Evolutionary conservation across 1,140 invertebrate species (phyloP), one percentile per base, ranked within the genome.

Genomic region (Hylaeus volcanicus): DNA sequence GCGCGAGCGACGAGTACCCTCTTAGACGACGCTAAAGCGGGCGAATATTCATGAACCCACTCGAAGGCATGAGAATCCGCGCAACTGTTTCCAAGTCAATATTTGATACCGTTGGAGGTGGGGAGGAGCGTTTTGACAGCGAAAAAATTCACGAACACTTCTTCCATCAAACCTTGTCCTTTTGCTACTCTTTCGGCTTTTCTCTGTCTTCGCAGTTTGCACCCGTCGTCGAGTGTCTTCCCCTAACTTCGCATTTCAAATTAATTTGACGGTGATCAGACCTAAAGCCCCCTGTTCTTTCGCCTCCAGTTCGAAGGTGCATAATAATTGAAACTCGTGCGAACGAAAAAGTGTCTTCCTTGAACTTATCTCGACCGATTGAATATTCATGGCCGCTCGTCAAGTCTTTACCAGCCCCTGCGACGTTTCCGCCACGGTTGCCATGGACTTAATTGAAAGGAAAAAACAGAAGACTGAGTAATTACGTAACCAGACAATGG

Each of bases 31-130:
- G 70, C 72, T 75, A 73, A 74, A 77, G 66, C 80, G 68, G 60
- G 51, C 45, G 81, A 86, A 86, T 86, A 86, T 86, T 86, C 84
- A 86, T 86, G 76, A 86, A 45, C 73, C 81, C 81, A 74, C 84
- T 83, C 43, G 81, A 26, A 79, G 84, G 79, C 73, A 86, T 69
- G 79, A 84, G 84, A 86, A 86, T 86, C 79, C 61, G 84, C 70
- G 74, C 84, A 86, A 86, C 75, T 86, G 85, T 83, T 83, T 86
- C 84, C 85, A 69, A 70, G 74, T 85, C 83, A 86, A 86, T 86
- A 86, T 86, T 86, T 79, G 80, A 86, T 84, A 85, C 45, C 70
- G 26, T 26, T 71, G 48, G 48, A 39, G 41, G 37, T 55, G 43
- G 53, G 60, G 55, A 26, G 26, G 26, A 26, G 51, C 84, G n/a